Percentiles rank a stretch among this genome's conserved stretches.
phyloP scores from a whole-genome alignment of 2,888 invertebrate genomes.

The Cheilosia vulpina region DNA sequence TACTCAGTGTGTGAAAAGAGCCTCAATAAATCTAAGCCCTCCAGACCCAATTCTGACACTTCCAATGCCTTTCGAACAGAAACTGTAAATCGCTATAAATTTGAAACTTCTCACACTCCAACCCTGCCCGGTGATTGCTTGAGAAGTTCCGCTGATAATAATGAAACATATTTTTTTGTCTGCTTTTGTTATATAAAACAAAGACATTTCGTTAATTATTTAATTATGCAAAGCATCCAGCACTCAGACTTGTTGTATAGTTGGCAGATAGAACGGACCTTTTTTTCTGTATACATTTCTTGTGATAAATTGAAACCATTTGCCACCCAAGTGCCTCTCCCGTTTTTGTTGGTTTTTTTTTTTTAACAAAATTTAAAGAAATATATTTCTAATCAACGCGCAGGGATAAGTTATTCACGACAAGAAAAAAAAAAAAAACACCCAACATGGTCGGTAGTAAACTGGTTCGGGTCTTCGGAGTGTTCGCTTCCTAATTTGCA shows the following conservation, averaged over 20 bases:
- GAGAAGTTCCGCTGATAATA: constrained; percentile 63
- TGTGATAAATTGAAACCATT: constrained; percentile 73
- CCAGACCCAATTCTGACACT: not conserved
- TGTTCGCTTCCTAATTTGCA: constrained; percentile 62
- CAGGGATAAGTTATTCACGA: constrained; percentile 66
- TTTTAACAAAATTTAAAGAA: constrained; percentile 27
- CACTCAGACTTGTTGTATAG: constrained; percentile 36
- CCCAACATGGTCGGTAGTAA: constrained; percentile 50
- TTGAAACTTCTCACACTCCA: constrained; percentile 54
- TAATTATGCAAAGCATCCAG: constrained; percentile 70
- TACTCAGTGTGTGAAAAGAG: not conserved
- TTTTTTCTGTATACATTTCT: constrained; percentile 29
- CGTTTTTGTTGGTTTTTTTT: constrained; percentile 19
- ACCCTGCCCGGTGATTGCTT: constrained; percentile 48
- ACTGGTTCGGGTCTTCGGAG: constrained; percentile 51
- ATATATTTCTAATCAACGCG: constrained; percentile 70
- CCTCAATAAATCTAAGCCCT: not conserved
- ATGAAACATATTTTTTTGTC: constrained; percentile 30
- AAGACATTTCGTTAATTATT: constrained; percentile 75
- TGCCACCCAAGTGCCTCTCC: constrained; percentile 72
- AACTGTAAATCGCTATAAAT: constrained; percentile 19
- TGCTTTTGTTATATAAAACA: constrained; percentile 58
- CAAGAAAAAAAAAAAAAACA: constrained; percentile 3
- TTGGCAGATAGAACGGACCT: constrained; percentile 4
- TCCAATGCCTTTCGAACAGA: not conserved